Evolutionary conservation across 2,888 invertebrate genomes (phyloP), one percentile per base, ranked within the genome.

Genomic region (Alloplasta piceator): DNA sequence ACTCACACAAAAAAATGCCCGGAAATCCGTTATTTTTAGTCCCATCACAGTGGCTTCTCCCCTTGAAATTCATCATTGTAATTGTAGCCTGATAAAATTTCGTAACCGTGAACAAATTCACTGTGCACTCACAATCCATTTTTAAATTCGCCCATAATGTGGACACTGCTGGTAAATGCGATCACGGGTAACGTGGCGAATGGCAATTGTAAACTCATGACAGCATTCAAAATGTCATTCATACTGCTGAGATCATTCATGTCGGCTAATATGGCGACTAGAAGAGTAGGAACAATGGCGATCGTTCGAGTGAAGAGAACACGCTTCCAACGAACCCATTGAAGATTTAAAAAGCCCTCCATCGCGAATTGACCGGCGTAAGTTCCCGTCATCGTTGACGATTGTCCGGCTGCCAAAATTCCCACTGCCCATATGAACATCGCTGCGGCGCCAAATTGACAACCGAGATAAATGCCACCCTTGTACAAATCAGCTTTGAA

Each of bases 341-440:
- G 95, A 12, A 98, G 93, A 89, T 97, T 96, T 16, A 98, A 92
- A 90, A 98, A 98, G 9, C 97, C 97, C 94, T 97, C 97, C 97
- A 97, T 97, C 0, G 96, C 96, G 91, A 97, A 97, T 90, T 97
- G 97, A 0, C 97, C 97, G n/a, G 97, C 96, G 90, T 97, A 97
- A 0, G 97, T 97, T 52, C 92, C 92, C 1, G 97, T 96, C 96
- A 96, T 96, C 5, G 97, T 97, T 43, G 96, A 96, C 85, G 96
- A 96, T 91, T 97, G 97, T 39, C 97, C 97, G 41, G 97, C 96
- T 36, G 97, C 97, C 74, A 96, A 91, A 86, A 96, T 96, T 46
- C 97, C 97, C 16, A 97, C 93, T 0, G 96, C 97, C 97, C 97
- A 97, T 87, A 97, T 96, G 87, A 96, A 96, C 95, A 97, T 95